Base-by-base conservation (phyloP, 2,888 invertebrate species). In the Agrotis puta region DNA sequence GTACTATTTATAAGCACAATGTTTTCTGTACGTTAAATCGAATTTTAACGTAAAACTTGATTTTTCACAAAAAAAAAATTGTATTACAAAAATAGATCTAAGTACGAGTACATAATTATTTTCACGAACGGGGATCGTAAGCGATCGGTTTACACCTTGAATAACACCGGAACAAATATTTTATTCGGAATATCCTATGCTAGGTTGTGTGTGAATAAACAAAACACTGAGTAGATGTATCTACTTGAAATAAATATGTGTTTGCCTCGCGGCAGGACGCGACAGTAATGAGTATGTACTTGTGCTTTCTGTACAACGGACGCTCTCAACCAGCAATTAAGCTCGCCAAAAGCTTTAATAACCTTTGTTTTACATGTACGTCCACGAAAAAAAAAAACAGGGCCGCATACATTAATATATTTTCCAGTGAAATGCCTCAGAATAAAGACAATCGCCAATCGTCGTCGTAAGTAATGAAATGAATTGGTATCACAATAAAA, bases 401-500 rank as follows among this genome's bases (percentile, higher is more conserved):
- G 56, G 67, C n/a, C 68, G 79, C 83, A 79, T 79, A 82, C 39
- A 79, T 79, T 72, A 68, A 78, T 78, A 53, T 78, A 82, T 79
- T 78, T 82, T 78, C 62, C 72, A 71, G 71, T 65, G 22, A 58
- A 57, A 74, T 66, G 63, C 48, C 3, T 27, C 24, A 58, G 79
- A 78, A 79, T 64, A 78, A 65, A 82, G 58, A 63, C 64, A 33
- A 54, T 72, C 51, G n/a, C 18, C 47, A 51, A 78, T 77, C 67
- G 67, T 54, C 54, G 14, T 50, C 79, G 76, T 86, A 88, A 88
- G 85, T 87, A 88, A 88, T 87, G 88, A 89, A 89, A 88, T 87
- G 87, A 90, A 90, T 91, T 90, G 89, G 89, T 90, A 88, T 90
- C 84, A 85, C 86, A 90, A 88, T 90, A 91, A 92, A 93, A 39